A percentile compares a stretch with the other conserved stretches of the same genome.
phyloP scores from a whole-genome alignment of 2,888 invertebrate species.

The Acleris cristana region DNA sequence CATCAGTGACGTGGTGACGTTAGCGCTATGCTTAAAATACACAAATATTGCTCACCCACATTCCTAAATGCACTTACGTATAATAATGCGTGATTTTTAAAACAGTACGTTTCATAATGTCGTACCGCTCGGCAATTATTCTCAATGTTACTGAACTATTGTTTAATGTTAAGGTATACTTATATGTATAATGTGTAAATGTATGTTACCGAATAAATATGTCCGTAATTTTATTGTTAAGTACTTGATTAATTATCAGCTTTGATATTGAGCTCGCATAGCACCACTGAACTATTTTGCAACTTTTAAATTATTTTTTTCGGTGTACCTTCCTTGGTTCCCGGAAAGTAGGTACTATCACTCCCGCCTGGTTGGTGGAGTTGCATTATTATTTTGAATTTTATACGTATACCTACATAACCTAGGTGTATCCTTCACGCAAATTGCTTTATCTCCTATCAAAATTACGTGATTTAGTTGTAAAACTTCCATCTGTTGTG shows the following conservation, averaged over 20 bases:
- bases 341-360: too few species aligned
- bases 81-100: slow-evolving; percentile 1
- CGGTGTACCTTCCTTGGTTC: background rate
- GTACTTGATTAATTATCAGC: background rate
- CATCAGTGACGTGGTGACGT: slow-evolving; percentile 7
- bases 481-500: too few species aligned
- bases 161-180: slow-evolving; percentile 38
- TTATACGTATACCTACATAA: too few species aligned
- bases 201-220: slow-evolving; percentile 6
- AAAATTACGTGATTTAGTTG: background rate
- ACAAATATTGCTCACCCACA: slow-evolving; percentile 16
- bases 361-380: too few species aligned
- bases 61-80: slow-evolving; percentile 4
- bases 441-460: background rate
- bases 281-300: slow-evolving; percentile 5
- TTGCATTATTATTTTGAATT: too few species aligned
- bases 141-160: slow-evolving; percentile 42
- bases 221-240: slow-evolving; percentile 16
- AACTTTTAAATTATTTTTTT: background rate
- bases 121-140: slow-evolving; percentile 12
- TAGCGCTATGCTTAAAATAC: slow-evolving; percentile 4
- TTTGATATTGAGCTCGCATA: slow-evolving; percentile 4
- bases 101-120: slow-evolving; percentile 16
- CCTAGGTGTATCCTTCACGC: too few species aligned
- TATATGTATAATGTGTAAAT: slow-evolving; percentile 31